Percentiles rank a stretch among this genome's conserved stretches.
phyloP scores from a whole-genome alignment of 2,797 vertebrate genomes.

The Clarias pachynema region DNA sequence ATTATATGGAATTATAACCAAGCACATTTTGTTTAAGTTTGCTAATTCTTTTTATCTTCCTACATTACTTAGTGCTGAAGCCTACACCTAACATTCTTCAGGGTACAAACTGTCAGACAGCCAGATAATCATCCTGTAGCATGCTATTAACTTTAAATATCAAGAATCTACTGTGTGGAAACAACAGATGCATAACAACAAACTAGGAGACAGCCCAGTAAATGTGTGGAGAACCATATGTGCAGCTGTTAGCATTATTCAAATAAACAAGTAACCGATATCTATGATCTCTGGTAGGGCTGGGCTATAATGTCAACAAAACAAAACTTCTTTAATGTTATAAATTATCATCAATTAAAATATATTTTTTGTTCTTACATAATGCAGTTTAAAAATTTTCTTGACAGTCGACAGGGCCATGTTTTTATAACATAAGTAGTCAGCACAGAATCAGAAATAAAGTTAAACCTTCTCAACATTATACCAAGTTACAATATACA shows the following conservation, averaged over 20 bases:
- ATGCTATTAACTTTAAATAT: background rate
- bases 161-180: background rate
- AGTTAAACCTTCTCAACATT: too few relatives aligned
- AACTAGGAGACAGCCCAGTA: background rate
- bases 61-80: background rate
- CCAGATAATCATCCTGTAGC: background rate
- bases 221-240: background rate
- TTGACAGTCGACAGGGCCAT: too few relatives aligned
- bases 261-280: background rate
- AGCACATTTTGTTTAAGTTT: background rate
- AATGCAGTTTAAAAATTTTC: too few relatives aligned
- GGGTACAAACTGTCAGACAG: background rate
- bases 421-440: too few relatives aligned
- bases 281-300: background rate
- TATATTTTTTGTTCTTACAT: too few relatives aligned
- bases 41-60: background rate
- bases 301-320: too few relatives aligned
- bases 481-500: too few relatives aligned
- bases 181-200: background rate
- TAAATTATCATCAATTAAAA: too few relatives aligned
- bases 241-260: background rate
- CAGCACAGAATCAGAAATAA: too few relatives aligned
- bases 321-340: too few relatives aligned
- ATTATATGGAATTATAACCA: background rate
- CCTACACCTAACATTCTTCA: constrained; percentile 8